Conservation (phyloP, 2,797 vertebrate genomes). For the Oreochromis mossambicus region DNA sequence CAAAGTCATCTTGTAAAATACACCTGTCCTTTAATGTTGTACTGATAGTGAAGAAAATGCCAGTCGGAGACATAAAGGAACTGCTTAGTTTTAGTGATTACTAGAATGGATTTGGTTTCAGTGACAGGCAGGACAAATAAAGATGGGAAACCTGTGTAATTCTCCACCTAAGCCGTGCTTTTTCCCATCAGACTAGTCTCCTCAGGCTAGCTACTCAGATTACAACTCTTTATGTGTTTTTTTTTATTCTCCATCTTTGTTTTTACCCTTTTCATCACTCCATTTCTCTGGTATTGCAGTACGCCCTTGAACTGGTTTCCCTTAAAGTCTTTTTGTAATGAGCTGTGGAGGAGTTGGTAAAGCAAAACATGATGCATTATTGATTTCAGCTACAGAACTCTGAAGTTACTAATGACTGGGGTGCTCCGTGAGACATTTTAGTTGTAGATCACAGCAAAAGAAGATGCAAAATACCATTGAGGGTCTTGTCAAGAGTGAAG, state of each 20-base stretch:
- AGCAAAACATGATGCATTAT: slow-evolving; percentile 48
- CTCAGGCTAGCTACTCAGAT: neutral
- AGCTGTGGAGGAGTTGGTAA: slow-evolving; percentile 37
- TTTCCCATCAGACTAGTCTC: neutral
- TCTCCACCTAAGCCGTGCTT: neutral
- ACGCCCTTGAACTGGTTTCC: slow-evolving; percentile 21
- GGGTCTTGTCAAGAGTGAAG: slow-evolving; percentile 40
- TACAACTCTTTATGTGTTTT: neutral
- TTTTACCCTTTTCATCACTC: neutral
- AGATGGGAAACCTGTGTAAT: neutral
- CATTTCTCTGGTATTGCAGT: slow-evolving; percentile 18
- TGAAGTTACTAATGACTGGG: slow-evolving; percentile 32
- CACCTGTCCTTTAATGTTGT: neutral
- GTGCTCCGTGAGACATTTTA: slow-evolving; percentile 9
- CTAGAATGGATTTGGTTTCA: neutral
- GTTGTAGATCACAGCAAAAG: slow-evolving; percentile 50
- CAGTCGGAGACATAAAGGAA: neutral
- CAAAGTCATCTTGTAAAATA: neutral
- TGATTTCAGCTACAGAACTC: slow-evolving; percentile 33
- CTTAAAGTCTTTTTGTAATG: slow-evolving; percentile 34
- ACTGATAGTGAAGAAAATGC: neutral
- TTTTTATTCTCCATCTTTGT: neutral
- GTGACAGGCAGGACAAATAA: neutral
- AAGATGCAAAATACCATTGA: slow-evolving; percentile 21
- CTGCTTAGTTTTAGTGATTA: neutral